A percentile compares a stretch with the other conserved stretches of the same genome.
Conservation (phyloP, 2,113 vertebrate species). For the Emydura subglobosa region DNA sequence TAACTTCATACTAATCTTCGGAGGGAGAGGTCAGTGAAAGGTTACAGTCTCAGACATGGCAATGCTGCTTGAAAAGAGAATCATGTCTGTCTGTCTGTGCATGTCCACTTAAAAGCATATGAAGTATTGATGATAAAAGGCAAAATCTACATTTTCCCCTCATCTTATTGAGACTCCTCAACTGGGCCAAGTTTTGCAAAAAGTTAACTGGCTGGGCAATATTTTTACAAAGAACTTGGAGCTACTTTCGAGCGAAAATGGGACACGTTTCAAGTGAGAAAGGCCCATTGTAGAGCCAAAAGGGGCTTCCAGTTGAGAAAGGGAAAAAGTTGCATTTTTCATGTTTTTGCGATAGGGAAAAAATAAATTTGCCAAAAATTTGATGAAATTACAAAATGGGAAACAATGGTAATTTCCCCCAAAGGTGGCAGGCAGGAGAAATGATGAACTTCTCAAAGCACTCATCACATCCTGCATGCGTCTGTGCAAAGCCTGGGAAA, state of each 20-base stretch:
- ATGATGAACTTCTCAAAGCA: neutral
- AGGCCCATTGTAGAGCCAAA: neutral
- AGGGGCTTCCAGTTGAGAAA: neutral
- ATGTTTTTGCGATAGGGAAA: neutral
- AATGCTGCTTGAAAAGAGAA: neutral
- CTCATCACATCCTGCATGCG: neutral
- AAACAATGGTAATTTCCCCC: neutral
- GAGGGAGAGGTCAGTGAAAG: constrained; percentile 60
- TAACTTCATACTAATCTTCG: constrained; percentile 62
- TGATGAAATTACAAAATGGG: neutral
- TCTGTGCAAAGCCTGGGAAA: neutral
- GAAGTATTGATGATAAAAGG: neutral
- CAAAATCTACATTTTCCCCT: neutral
- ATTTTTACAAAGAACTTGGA: neutral
- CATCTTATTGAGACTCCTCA: neutral
- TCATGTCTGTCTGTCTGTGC: neutral
- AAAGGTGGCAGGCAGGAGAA: neutral
- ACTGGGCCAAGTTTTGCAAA: neutral
- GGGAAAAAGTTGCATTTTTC: neutral
- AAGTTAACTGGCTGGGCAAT: neutral
- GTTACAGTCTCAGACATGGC: constrained; percentile 28
- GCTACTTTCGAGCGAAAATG: neutral
- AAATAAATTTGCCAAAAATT: neutral
- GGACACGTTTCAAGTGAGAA: neutral
- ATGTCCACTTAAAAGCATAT: accelerated